Conservation (phyloP, 2,113 vertebrate genomes). For the Plecturocebus donacophilus region DNA sequence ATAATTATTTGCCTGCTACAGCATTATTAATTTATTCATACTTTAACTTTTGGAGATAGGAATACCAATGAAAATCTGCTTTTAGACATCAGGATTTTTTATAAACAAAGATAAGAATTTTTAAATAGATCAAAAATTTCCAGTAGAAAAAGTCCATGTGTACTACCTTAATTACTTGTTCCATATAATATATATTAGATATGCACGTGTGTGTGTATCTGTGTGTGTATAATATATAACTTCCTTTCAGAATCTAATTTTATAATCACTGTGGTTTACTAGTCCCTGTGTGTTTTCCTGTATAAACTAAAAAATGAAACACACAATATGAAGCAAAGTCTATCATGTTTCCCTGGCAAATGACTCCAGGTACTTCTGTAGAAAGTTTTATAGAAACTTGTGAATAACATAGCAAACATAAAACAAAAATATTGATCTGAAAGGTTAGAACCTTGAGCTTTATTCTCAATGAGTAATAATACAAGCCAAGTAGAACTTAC, state of each 20-base stretch:
- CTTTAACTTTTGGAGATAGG: neutral
- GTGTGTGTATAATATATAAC: neutral
- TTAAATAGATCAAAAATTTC: neutral
- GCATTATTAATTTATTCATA: neutral
- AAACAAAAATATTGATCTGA: constrained; percentile 16
- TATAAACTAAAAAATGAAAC: neutral
- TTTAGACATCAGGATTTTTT: neutral
- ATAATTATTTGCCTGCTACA: neutral
- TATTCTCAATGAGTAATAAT: neutral
- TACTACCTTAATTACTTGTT: neutral
- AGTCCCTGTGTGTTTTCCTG: neutral
- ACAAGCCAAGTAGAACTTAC: neutral
- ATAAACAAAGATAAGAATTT: neutral
- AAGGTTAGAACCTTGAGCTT: neutral
- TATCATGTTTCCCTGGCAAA: neutral
- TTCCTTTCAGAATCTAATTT: neutral
- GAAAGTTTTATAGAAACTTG: neutral
- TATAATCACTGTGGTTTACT: neutral
- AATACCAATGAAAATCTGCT: neutral
- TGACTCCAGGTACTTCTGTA: neutral
- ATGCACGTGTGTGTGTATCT: neutral
- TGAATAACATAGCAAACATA: neutral
- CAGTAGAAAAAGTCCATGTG: neutral
- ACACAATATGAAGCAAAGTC: neutral
- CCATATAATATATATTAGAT: neutral